phyloP scores from a whole-genome alignment of 2,797 vertebrate genomes.

The Euphonia xanthogaster region DNA sequence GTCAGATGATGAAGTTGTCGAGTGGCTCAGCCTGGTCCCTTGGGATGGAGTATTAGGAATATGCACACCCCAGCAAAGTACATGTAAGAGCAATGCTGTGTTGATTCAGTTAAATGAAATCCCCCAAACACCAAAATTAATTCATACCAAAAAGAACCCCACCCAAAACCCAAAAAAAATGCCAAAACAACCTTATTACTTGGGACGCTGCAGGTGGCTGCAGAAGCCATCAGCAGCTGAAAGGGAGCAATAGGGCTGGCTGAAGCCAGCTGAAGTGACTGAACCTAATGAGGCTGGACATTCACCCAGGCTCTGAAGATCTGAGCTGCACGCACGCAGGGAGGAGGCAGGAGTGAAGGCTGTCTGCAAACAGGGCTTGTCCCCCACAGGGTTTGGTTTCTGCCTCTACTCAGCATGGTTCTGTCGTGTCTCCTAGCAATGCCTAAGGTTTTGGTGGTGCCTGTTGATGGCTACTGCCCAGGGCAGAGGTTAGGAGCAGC shows the following conservation, averaged over 20 bases:
- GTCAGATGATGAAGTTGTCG: rapidly evolving
- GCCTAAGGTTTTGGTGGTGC: not conserved
- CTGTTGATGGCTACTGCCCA: not conserved
- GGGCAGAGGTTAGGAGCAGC: not conserved
- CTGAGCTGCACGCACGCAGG: rapidly evolving
- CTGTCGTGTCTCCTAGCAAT: not conserved
- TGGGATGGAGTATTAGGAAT: not conserved
- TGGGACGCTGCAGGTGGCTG: not conserved
- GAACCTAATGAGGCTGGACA: not conserved
- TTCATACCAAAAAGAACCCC: rapidly evolving
- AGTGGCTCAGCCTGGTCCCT: not conserved
- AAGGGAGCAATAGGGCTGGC: not conserved
- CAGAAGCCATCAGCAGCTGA: not conserved
- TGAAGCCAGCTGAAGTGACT: not conserved
- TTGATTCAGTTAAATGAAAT: not conserved
- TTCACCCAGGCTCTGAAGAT: not conserved
- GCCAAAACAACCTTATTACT: not conserved
- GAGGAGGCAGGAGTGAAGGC: not conserved
- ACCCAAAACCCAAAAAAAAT: rapidly evolving
- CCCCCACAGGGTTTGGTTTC: not conserved
- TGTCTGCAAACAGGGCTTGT: not conserved
- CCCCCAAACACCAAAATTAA: not conserved
- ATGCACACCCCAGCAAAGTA: rapidly evolving
- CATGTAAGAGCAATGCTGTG: not conserved
- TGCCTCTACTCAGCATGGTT: rapidly evolving